phyloP scores from a whole-genome alignment of 2,797 vertebrate species.

The Pampus argenteus region DNA sequence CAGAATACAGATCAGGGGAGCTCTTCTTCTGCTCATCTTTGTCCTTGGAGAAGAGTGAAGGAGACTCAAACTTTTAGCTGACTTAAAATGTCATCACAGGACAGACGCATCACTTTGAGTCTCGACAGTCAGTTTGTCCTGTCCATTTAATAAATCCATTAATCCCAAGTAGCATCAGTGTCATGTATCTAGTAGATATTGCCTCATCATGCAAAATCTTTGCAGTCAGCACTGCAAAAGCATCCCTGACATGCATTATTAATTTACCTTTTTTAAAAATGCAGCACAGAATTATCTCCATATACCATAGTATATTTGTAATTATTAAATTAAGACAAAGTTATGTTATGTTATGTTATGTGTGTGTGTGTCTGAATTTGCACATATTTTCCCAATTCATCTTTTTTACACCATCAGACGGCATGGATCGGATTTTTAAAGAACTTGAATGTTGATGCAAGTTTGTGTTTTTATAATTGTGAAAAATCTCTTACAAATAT shows the following conservation, averaged over 20 bases:
- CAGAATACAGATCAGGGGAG: slow-evolving; percentile 75
- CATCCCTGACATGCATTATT: slow-evolving; percentile 17
- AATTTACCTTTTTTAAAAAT: slow-evolving; percentile 12
- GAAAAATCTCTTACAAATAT: background rate
- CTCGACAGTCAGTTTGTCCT: background rate
- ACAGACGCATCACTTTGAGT: background rate
- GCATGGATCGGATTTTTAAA: slow-evolving; percentile 12
- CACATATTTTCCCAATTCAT: slow-evolving; percentile 1
- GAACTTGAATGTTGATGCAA: background rate
- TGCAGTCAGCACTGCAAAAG: slow-evolving; percentile 9
- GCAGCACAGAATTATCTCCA: slow-evolving; percentile 37
- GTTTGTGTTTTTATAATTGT: slow-evolving; percentile 1
- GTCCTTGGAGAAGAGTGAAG: slow-evolving; percentile 66
- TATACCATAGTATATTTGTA: slow-evolving; percentile 41
- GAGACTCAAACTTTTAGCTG: slow-evolving; percentile 40
- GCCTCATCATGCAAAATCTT: background rate
- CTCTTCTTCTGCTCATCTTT: slow-evolving; percentile 44
- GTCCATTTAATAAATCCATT: too few species aligned
- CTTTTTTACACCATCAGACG: slow-evolving; percentile 20
- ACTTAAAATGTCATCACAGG: background rate
- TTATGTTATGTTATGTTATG: slow-evolving; percentile 30
- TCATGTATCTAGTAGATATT: background rate
- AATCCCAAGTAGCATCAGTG: too few species aligned
- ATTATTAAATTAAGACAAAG: slow-evolving; percentile 53
- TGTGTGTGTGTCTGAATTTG: slow-evolving; percentile 11